phyloP scores from a whole-genome alignment of 2,797 vertebrate genomes.

The Dendrocincla tyrannina region DNA sequence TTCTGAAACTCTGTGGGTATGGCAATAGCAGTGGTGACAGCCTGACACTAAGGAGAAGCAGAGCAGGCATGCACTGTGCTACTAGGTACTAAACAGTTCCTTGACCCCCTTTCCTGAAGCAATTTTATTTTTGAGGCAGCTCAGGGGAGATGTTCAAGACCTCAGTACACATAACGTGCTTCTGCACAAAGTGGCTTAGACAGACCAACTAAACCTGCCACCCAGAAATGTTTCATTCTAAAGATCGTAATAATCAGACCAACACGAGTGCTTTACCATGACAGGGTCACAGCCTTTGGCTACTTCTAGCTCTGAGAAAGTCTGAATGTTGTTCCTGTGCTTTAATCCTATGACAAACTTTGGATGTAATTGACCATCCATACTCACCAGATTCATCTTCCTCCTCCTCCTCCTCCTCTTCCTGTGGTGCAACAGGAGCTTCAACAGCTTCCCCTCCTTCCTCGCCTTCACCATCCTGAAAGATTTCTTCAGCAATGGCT shows the following conservation, averaged over 20 bases:
- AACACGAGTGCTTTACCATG: background rate
- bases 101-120: background rate
- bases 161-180: background rate
- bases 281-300: background rate
- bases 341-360: background rate
- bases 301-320: background rate
- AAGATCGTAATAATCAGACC: background rate
- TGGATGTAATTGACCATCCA: background rate
- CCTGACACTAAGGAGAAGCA: background rate
- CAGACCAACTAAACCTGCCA: background rate
- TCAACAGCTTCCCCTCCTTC: slow-evolving; percentile 88
- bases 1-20: background rate
- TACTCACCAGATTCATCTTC: slow-evolving; percentile 92
- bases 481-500: slow-evolving; percentile 95
- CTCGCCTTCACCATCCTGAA: slow-evolving; percentile 91
- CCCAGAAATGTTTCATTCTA: background rate
- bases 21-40: background rate
- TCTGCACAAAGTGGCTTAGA: background rate
- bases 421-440: slow-evolving; percentile 78
- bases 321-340: background rate
- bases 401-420: slow-evolving; percentile 91
- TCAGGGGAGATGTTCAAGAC: background rate
- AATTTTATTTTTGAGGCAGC: background rate
- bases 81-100: background rate
- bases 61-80: background rate